Percentiles rank a stretch among this genome's conserved stretches.
Evolutionary conservation across 2,113 vertebrate genomes (phyloP).

Genomic region (Theristicus caerulescens): DNA sequence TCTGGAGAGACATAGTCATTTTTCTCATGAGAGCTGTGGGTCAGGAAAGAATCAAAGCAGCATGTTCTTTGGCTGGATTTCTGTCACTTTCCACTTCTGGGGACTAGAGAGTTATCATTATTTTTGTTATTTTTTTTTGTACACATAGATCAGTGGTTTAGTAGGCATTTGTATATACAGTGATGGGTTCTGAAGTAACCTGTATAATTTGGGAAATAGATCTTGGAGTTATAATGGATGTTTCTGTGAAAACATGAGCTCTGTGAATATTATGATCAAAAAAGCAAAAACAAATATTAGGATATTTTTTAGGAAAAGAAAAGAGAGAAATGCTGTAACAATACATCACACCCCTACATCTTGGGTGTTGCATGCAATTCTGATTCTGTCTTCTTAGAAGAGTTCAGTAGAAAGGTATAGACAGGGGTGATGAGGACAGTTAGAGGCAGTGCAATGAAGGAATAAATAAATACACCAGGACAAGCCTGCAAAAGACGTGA

Average conservation of each 20-base stretch:
- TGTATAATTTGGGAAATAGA: background rate
- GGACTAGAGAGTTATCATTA: background rate
- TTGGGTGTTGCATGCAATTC: background rate
- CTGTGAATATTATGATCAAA: background rate
- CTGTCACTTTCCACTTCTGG: background rate
- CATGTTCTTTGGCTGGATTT: background rate
- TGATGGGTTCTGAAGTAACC: background rate
- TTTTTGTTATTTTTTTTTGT: background rate
- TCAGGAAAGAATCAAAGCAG: background rate
- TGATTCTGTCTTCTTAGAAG: background rate
- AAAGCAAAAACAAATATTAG: background rate
- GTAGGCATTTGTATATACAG: background rate
- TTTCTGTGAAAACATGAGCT: background rate
- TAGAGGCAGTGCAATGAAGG: background rate
- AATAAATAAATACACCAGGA: background rate
- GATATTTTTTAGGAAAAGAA: background rate
- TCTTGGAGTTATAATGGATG: background rate
- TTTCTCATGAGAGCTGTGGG: background rate
- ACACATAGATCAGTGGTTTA: background rate
- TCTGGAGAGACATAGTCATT: background rate
- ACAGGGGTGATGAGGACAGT: background rate
- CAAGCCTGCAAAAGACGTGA: background rate
- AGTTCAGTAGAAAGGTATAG: background rate
- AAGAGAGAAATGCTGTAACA: background rate
- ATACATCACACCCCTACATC: fast-evolving